A percentile compares a stretch with the other conserved stretches of the same genome.
phyloP scores from a whole-genome alignment of 2,888 invertebrate species.

The Acanthosepion esculentum region DNA sequence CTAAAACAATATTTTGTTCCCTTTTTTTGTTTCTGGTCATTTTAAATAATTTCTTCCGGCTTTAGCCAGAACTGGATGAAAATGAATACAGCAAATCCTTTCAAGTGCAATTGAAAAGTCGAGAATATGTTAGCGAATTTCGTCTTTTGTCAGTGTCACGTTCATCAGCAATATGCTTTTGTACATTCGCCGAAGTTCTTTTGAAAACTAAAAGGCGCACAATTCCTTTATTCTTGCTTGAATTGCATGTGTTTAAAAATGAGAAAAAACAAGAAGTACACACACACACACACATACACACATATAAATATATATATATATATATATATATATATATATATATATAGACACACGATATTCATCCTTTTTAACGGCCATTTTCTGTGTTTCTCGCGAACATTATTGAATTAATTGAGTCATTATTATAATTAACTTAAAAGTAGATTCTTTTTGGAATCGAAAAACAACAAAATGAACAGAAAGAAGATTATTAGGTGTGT shows the following conservation, averaged over 20 bases:
- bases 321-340: no score
- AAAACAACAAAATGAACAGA: no score
- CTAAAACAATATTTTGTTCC: background rate
- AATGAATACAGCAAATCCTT: background rate
- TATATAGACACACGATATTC: no score
- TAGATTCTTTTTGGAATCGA: no score
- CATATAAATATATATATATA: no score
- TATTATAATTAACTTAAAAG: no score
- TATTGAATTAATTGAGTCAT: no score
- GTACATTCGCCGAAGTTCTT: background rate
- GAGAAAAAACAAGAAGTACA: no score
- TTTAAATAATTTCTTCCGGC: background rate
- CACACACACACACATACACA: no score
- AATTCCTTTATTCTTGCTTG: background rate
- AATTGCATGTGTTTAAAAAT: background rate
- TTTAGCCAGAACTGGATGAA: background rate
- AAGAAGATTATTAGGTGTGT: no score
- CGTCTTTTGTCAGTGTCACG: background rate
- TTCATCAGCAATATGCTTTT: background rate
- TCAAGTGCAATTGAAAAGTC: background rate
- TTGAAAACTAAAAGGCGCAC: background rate
- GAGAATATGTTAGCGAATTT: background rate
- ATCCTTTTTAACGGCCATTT: no score
- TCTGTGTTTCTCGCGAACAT: no score
- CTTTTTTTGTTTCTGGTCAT: background rate